Percentiles rank a stretch among this genome's conserved stretches.
Evolutionary conservation across 1,140 invertebrate species (phyloP).

Genomic region (Drosophila tsacasi): DNA sequence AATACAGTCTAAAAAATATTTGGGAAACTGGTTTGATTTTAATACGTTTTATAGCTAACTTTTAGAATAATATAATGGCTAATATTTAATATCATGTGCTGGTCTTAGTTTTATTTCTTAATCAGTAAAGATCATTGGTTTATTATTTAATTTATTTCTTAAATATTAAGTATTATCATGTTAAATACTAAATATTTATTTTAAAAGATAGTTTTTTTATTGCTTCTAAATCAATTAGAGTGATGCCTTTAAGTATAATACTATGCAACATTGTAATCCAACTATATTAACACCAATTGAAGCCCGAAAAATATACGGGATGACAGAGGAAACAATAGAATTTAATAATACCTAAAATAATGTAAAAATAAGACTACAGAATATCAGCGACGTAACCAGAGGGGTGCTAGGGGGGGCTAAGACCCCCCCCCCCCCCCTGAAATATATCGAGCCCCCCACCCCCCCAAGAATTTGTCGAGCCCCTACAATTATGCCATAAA

Average conservation of each 20-base stretch:
- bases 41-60: background rate
- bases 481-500: no score
- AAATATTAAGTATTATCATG: no score
- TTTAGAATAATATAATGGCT: background rate
- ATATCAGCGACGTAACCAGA: no score
- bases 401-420: no score
- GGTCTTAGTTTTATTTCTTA: background rate
- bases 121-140: background rate
- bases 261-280: background rate
- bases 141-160: background rate
- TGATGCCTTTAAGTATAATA: no score
- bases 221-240: background rate
- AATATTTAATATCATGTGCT: no score
- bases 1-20: constrained; percentile 5
- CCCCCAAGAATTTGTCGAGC: no score
- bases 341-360: background rate
- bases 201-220: background rate
- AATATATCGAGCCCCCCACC: no score
- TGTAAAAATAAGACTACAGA: no score
- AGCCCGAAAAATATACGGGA: background rate
- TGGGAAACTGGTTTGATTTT: background rate
- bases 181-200: background rate
- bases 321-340: no score
- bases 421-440: no score
- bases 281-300: background rate